Evolutionary conservation across 2,888 invertebrate species (phyloP), one percentile per base, ranked within the genome.

Genomic region (Agrotis clavis): DNA sequence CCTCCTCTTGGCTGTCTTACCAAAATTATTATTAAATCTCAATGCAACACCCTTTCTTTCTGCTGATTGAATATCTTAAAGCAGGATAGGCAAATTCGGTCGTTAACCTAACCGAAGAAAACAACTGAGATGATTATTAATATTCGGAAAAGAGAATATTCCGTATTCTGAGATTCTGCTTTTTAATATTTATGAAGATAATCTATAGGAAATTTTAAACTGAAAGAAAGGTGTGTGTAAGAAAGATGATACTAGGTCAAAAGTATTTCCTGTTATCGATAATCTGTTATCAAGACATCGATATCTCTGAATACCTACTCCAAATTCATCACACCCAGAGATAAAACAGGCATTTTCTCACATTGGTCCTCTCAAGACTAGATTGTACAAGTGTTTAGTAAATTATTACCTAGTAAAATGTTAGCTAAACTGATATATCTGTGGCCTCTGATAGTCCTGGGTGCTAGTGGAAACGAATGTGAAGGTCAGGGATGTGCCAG

Each of bases 261-360:
- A 87, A 82, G 51, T 57, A 79, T 79, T 83, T 83, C 83, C 81
- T 71, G 70, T 70, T 76, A 82, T 76, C 74, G 25, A 18, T 18
- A 76, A 81, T 72, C 82, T 51, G 50, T 77, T 86, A 85, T 81
- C 84, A 59, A 73, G 61, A 83, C 74, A 72, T 71, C 65, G 77
- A 79, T 86, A 86, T 65, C 77, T 19, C 35, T 62, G 11, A 57
- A 67, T 74, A 76, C n/a, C n/a, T n/a, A n/a, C 74, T 75, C 64
- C 72, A 82, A 83, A 64, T 71, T 71, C 67, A 67, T 67, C 45
- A 77, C 35, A 79, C 82, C 18, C 9, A 21, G 47, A 77, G 78
- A 80, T 80, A 84, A 82, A 87, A 84, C 77, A 71, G 63, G 63
- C 57, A 80, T 82, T 91, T 89, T 91, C 90, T 85, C 90, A 89